phyloP scores from a whole-genome alignment of 2,888 invertebrate species.

The Volucella inflata region DNA sequence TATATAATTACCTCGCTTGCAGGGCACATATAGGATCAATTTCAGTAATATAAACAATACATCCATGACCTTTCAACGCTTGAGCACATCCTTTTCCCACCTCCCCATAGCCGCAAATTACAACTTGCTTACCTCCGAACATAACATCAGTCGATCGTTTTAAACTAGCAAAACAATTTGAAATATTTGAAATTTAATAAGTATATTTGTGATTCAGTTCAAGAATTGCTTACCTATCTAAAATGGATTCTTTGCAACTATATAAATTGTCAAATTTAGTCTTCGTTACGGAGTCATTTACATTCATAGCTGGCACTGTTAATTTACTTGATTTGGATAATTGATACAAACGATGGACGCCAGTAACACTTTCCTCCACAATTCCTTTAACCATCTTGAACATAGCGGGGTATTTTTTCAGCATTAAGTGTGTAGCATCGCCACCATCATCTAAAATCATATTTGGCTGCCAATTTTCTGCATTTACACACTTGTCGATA shows the following conservation, averaged over 20 bases:
- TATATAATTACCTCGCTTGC: conserved; percentile 90
- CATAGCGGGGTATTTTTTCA: conserved; percentile 96
- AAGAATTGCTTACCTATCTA: conserved; percentile 87
- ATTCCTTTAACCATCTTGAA: conserved; percentile 98
- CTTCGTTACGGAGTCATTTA: conserved; percentile 98
- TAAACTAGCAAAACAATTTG: conserved; percentile 81
- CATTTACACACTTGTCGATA: conserved; percentile 96
- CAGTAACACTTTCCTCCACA: conserved; percentile 98
- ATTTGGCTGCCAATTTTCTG: conserved; percentile 97
- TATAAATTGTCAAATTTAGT: conserved; percentile 99
- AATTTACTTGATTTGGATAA: conserved; percentile 96
- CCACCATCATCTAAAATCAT: conserved; percentile 99
- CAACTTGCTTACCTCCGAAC: conserved; percentile 98
- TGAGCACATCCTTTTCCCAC: conserved; percentile 99
- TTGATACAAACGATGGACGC: conserved; percentile 98
- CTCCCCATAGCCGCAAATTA: conserved; percentile 98
- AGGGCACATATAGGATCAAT: conserved; percentile 99
- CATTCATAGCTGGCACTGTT: conserved; percentile 98
- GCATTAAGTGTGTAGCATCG: conserved; percentile 97
- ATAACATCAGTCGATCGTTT: conserved; percentile 90
- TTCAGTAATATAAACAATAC: conserved; percentile 94
- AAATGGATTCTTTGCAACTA: conserved; percentile 95
- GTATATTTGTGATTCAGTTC: neutral
- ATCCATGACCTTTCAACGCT: conserved; percentile 96
- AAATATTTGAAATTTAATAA: conserved; percentile 4